Conservation (phyloP, 2,888 invertebrate genomes). For the Brachyptera risi region DNA sequence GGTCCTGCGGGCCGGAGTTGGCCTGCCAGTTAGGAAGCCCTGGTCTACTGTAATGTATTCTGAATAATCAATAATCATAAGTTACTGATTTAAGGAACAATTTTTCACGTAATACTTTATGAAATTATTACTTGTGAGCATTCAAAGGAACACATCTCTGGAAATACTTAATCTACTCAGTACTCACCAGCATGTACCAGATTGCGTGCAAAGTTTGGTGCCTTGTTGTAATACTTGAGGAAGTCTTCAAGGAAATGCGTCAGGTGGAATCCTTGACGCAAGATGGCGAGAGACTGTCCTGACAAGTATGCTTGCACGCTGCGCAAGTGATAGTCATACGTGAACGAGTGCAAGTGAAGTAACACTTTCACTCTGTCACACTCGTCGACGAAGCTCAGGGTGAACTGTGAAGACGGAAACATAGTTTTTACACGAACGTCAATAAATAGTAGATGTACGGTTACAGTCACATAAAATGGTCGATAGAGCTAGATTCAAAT, state of each 20-base stretch:
- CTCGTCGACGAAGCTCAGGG: constrained; percentile 59
- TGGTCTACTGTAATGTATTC: no score
- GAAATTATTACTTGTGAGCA: no score
- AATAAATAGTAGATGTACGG: no score
- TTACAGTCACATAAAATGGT: no score
- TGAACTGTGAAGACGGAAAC: constrained; percentile 53
- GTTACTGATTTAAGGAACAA: background rate
- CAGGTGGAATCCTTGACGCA: constrained; percentile 63
- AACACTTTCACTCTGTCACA: constrained; percentile 65
- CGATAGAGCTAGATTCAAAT: no score
- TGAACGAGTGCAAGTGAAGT: constrained; percentile 73
- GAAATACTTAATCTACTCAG: no score
- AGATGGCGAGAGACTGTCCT: constrained; percentile 47
- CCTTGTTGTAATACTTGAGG: constrained; percentile 69
- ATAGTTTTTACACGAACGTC: no score
- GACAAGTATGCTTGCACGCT: constrained; percentile 62
- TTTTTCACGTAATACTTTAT: no score
- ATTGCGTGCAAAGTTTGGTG: constrained; percentile 72
- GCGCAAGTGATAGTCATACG: constrained; percentile 71
- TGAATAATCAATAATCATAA: no score
- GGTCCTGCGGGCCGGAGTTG: no score
- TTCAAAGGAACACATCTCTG: no score
- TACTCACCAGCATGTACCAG: constrained; percentile 61
- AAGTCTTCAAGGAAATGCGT: constrained; percentile 72
- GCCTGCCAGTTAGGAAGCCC: no score